These are phyloP conservation scores for Hybognathus amarus DNA, from an alignment of 2,797 vertebrate species.

Conservation along the genomic window DNA sequence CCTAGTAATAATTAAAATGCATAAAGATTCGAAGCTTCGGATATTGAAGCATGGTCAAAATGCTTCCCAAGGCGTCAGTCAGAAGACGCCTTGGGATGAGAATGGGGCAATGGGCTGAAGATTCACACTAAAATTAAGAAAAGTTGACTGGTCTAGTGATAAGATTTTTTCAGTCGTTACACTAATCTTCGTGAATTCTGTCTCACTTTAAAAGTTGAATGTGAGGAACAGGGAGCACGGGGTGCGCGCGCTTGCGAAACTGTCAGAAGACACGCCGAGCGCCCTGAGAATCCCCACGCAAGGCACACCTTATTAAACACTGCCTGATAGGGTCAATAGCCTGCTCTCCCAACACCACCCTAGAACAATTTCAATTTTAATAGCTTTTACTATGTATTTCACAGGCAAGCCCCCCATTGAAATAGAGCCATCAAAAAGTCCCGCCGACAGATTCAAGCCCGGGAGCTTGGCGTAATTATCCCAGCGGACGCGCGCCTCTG, in stretches of 20 bases:
- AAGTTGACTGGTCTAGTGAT: not conserved
- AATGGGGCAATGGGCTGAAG: not conserved
- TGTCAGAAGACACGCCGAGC: slow-evolving; percentile 63
- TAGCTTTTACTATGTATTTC: slow-evolving; percentile 99
- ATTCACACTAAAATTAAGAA: not conserved
- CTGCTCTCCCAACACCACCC: slow-evolving; percentile 85
- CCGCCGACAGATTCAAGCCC: slow-evolving; percentile 91
- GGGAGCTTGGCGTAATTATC: slow-evolving; percentile 98
- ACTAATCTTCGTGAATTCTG: slow-evolving; percentile 15
- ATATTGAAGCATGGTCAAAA: too few species aligned
- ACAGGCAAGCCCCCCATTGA: slow-evolving; percentile 83
- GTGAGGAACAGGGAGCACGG: not conserved
- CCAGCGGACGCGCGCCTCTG: slow-evolving; percentile 93
- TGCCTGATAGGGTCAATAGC: slow-evolving; percentile 89
- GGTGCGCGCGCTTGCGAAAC: slow-evolving; percentile 51
- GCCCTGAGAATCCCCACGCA: slow-evolving; percentile 79
- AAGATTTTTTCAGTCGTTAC: not conserved
- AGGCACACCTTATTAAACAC: slow-evolving; percentile 91
- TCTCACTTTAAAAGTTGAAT: slow-evolving; percentile 11
- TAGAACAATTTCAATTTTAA: slow-evolving; percentile 99
- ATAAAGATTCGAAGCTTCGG: not conserved
- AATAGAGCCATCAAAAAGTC: slow-evolving; percentile 99
- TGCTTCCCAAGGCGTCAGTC: too few species aligned
- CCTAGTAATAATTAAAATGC: too few species aligned
- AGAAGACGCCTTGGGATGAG: too few species aligned